Conservation (phyloP, 2,113 vertebrate species). For the Macrotus californicus region DNA sequence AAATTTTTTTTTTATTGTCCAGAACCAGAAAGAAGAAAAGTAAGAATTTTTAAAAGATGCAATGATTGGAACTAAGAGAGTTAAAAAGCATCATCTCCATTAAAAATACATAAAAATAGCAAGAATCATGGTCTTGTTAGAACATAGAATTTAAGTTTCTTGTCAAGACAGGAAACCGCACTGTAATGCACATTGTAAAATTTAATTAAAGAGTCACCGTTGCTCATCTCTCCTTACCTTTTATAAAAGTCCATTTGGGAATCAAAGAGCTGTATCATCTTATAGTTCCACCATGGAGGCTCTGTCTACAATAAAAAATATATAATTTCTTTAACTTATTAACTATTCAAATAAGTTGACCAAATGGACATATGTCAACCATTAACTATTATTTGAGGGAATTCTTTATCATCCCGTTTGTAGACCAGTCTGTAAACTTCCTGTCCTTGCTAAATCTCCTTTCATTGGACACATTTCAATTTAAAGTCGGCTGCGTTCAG, state of each 20-base stretch:
- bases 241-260: not conserved
- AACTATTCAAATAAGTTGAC: not conserved
- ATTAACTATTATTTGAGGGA: not conserved
- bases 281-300: not conserved
- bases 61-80: not conserved
- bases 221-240: not conserved
- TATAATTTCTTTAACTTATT: not conserved
- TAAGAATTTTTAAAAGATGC: not conserved
- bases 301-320: not conserved
- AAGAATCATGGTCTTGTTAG: not conserved
- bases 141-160: not conserved
- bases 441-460: not conserved
- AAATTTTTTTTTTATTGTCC: not conserved
- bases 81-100: not conserved
- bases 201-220: not conserved
- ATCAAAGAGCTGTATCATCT: not conserved
- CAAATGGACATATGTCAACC: not conserved
- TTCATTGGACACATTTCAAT: not conserved
- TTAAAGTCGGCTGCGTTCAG: not conserved
- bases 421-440: not conserved
- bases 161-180: not conserved
- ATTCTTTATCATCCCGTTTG: not conserved
- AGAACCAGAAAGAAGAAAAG: not conserved
- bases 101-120: not conserved
- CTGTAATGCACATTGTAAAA: not conserved